These are phyloP conservation scores for Gobio occitaniae DNA, from an alignment of 2,797 vertebrate genomes.

Conservation along the genomic window DNA sequence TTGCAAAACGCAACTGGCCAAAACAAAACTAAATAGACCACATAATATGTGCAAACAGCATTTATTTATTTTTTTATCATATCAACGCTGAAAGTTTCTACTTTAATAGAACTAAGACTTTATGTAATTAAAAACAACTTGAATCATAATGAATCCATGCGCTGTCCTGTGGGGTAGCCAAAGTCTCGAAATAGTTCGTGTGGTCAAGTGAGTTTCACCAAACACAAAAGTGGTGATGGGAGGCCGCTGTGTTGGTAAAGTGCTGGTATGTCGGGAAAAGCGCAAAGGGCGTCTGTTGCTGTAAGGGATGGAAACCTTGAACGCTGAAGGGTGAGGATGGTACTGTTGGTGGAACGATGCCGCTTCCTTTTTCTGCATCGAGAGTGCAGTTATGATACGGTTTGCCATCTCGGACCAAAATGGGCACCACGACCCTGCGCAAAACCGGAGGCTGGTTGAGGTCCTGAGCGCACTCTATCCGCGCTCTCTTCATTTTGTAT, in stretches of 20 bases:
- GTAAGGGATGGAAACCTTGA: conserved; percentile 76
- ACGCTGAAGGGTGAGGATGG: conserved; percentile 70
- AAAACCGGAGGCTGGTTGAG: conserved; percentile 75
- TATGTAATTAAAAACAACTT: conserved; percentile 19
- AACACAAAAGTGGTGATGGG: conserved; percentile 80
- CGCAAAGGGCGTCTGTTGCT: conserved; percentile 75
- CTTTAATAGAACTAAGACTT: conserved; percentile 38
- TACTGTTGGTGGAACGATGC: conserved; percentile 56
- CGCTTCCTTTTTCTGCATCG: conserved; percentile 70
- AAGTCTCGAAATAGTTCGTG: conserved; percentile 54
- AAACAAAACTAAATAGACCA: conserved; percentile 49
- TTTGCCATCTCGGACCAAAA: conserved; percentile 88
- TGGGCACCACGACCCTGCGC: conserved; percentile 88
- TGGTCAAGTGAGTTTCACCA: conserved; percentile 81
- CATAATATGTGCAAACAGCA: conserved; percentile 81
- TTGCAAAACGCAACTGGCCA: conserved; percentile 15
- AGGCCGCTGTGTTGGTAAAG: conserved; percentile 81
- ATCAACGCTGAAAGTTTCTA: conserved; percentile 43
- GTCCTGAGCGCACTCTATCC: conserved; percentile 75
- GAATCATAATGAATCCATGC: conserved; percentile 55
- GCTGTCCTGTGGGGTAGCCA: neutral
- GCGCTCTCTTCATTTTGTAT: conserved; percentile 95
- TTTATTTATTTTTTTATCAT: conserved; percentile 51
- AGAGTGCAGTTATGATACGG: conserved; percentile 79
- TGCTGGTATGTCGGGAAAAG: conserved; percentile 88